phyloP scores from a whole-genome alignment of 2,888 invertebrate genomes.

The Bhutanitis thaidina region DNA sequence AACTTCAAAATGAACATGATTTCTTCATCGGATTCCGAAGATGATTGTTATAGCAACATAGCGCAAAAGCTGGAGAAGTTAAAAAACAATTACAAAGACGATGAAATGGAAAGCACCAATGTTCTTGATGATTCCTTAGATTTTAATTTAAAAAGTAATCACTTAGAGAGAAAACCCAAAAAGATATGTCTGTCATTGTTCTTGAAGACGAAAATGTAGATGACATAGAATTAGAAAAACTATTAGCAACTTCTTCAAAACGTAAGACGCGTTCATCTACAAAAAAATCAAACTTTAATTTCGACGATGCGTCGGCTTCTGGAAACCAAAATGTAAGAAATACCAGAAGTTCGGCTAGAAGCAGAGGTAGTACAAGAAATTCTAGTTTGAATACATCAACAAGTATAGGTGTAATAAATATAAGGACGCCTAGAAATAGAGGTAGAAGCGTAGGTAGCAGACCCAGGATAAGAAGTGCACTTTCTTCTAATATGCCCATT shows the following conservation, averaged over 20 bases:
- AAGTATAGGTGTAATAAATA: neutral
- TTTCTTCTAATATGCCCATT: conserved; percentile 28
- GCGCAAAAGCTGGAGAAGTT: conserved; percentile 50
- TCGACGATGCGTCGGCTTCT: neutral
- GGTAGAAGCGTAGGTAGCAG: conserved; percentile 13
- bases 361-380: conserved; percentile 20
- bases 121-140: conserved; percentile 32
- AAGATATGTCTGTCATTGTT: neutral
- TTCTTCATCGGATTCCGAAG: conserved; percentile 65
- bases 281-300: neutral
- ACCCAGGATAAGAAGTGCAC: neutral
- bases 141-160: neutral
- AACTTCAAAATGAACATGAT: neutral
- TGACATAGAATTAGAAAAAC: conserved; percentile 1
- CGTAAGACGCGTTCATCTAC: conserved; percentile 8
- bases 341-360: conserved; percentile 7
- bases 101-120: conserved; percentile 33
- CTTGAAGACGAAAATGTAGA: neutral
- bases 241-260: neutral
- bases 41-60: conserved; percentile 61
- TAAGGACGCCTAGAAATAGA: conserved; percentile 6
- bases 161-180: neutral
- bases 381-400: conserved; percentile 13
- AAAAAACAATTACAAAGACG: conserved; percentile 41
- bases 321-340: neutral